Conservation (phyloP, 64 coral and sea anemone species). For the Actinia tenebrosa region DNA sequence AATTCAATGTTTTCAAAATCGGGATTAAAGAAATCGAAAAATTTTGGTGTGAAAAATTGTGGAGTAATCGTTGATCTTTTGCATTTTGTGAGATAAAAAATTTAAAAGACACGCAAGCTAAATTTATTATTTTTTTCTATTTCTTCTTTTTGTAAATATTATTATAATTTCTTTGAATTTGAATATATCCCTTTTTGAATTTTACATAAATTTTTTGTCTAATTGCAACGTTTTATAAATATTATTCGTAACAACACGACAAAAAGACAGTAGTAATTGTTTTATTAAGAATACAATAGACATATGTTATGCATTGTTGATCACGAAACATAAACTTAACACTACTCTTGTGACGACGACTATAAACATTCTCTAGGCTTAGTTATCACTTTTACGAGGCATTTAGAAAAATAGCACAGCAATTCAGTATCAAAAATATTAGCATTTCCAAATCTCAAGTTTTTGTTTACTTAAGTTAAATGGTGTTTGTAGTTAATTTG, state of each 20-base stretch:
- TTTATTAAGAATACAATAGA: neutral
- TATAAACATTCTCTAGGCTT: too few relatives aligned
- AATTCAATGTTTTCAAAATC: neutral
- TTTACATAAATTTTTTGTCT: neutral
- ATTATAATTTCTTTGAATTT: neutral
- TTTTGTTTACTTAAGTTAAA: too few relatives aligned
- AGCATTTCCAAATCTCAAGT: too few relatives aligned
- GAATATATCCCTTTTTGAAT: neutral
- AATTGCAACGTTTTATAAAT: neutral
- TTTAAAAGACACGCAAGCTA: neutral
- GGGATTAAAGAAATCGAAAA: neutral
- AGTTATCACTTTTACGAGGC: too few relatives aligned
- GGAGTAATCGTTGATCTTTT: neutral
- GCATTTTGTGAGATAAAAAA: neutral
- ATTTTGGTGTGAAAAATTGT: neutral
- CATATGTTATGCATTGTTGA: neutral
- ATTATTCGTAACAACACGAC: neutral
- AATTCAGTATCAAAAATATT: too few relatives aligned
- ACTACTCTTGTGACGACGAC: neutral
- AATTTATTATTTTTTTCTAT: neutral
- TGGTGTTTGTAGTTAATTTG: too few relatives aligned
- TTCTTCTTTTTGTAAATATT: neutral
- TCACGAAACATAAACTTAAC: neutral
- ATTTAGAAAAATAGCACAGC: too few relatives aligned
- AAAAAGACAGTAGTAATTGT: slow-evolving; percentile 1